These are phyloP conservation scores for Petroica traversi DNA, from an alignment of 2,113 vertebrate species.

Conservation along the genomic window DNA sequence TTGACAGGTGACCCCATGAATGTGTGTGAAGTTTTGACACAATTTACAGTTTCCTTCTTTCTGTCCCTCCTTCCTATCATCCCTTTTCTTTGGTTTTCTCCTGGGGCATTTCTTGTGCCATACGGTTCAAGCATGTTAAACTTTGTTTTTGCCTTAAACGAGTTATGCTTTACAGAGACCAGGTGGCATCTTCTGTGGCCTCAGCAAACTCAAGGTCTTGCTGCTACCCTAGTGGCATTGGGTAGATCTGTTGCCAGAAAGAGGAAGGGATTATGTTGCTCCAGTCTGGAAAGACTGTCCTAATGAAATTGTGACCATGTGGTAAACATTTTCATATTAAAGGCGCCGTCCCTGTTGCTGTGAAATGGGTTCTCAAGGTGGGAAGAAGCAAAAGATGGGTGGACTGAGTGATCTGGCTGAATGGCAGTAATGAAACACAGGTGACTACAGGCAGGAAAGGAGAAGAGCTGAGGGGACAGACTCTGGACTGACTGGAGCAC, in stretches of 20 bases:
- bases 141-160: neutral
- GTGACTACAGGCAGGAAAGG: neutral
- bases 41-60: neutral
- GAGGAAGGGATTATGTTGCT: neutral
- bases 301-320: accelerated
- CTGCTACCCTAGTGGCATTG: neutral
- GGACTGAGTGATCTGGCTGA: neutral
- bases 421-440: neutral
- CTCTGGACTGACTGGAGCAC: neutral
- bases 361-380: neutral
- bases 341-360: neutral
- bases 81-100: neutral
- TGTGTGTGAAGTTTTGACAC: neutral
- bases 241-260: neutral
- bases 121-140: neutral
- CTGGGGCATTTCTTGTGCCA: neutral
- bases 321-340: neutral
- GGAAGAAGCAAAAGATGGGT: neutral
- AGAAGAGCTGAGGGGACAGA: neutral
- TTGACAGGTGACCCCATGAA: neutral
- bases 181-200: neutral
- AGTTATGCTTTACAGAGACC: neutral
- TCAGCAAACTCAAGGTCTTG: neutral
- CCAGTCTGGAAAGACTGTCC: neutral
- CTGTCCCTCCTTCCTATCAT: neutral